Base-by-base conservation (phyloP, 2,797 vertebrate species). In the Toxotes lorentzi region DNA sequence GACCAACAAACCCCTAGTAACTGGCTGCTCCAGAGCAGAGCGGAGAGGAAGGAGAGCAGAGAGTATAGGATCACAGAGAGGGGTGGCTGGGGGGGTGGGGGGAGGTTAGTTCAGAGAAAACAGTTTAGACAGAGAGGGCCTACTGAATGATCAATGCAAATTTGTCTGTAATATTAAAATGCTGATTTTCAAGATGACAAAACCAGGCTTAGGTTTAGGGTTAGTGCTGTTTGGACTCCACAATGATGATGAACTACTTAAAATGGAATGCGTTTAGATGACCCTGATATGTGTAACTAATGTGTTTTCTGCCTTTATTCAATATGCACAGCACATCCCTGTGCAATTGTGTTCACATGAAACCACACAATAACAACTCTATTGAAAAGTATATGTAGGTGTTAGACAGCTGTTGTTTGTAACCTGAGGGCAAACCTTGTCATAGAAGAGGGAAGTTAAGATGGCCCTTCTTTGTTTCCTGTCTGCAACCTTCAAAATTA, bases 21-120 rank as follows among this genome's bases (percentile, higher is more conserved):
- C 94, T 92, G 94, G 89, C 93, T 94, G 95, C 92, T 96, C 93
- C 94, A 93, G 91, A 95, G 91, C 89, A 78, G 91, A 89, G 90
- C 79, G 91, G 87, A 91, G 89, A 91, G 89, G 88, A 90, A 89
- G 85, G 87, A 83, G 88, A 86, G 83, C 80, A 73, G 77, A 87
- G 86, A 92, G 93, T 91, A 84, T 86, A 91, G 92, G 91, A 93
- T 93, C 92, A 94, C 91, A 86, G 83, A 93, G 90, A 81, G 79
- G 70, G 81, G 79, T 24, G 40, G 27, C 27, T 30, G 50, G 78
- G 48, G 50, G n/a, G 35, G 83, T 73, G 71, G 63, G 53, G 76
- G 76, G 43, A 85, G 65, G 79, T 76, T 88, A 85, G 80, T 91
- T 90, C 80, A 92, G 83, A 74, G 75, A 89, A 88, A 85, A 84